Conservation (phyloP, 2,797 vertebrate species). For the Orientallactaga sibirica region DNA sequence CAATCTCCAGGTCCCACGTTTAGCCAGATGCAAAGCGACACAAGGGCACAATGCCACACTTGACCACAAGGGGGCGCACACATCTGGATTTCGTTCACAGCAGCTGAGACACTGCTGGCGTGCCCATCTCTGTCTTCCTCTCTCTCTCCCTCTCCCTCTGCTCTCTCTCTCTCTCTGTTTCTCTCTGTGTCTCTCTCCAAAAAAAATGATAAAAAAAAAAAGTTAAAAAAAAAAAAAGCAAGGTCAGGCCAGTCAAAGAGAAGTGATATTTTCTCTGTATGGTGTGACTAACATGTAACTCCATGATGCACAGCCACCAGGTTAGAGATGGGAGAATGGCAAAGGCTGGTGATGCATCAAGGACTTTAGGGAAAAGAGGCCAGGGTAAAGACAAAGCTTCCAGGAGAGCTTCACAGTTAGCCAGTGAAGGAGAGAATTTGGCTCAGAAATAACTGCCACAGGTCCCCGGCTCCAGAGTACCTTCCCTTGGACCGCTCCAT, state of each 20-base stretch:
- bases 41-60: too few relatives aligned
- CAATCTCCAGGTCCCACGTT: too few relatives aligned
- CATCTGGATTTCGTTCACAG: too few relatives aligned
- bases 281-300: rapidly evolving
- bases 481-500: background rate
- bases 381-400: background rate
- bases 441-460: background rate
- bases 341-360: background rate
- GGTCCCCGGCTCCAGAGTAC: background rate
- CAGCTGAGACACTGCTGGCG: too few relatives aligned
- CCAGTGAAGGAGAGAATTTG: background rate
- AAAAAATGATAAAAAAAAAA: too few relatives aligned
- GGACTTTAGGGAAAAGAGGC: background rate
- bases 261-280: too few relatives aligned
- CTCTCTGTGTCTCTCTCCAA: too few relatives aligned
- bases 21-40: too few relatives aligned
- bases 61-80: too few relatives aligned
- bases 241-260: background rate
- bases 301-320: background rate
- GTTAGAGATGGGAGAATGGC: background rate
- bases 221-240: background rate
- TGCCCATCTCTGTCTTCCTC: too few relatives aligned
- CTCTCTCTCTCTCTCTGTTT: too few relatives aligned
- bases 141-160: too few relatives aligned
- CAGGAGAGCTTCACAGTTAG: background rate